Evolutionary conservation across 2,113 vertebrate species (phyloP).

Genomic region (Catagonus wagneri): DNA sequence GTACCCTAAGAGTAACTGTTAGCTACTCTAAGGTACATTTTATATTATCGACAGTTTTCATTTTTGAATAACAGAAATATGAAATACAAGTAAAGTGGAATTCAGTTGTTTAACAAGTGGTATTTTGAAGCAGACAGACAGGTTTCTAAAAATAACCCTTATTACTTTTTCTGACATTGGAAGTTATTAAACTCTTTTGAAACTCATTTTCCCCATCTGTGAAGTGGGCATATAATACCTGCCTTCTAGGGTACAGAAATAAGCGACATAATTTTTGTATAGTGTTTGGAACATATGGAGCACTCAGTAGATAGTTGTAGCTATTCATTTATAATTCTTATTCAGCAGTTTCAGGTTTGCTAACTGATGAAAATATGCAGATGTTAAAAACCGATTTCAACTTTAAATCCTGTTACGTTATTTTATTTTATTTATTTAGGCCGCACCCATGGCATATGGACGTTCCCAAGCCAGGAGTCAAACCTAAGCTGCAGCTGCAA

Average conservation of each 20-base stretch:
- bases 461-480: too few relatives aligned
- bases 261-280: background rate
- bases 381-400: background rate
- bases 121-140: background rate
- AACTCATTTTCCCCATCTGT: background rate
- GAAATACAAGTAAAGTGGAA: background rate
- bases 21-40: constrained; percentile 29
- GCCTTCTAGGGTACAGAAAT: background rate
- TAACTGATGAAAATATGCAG: constrained; percentile 27
- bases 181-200: constrained; percentile 22
- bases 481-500: too few relatives aligned
- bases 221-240: background rate
- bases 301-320: background rate
- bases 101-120: background rate
- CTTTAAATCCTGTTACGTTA: background rate
- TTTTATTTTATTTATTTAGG: too few relatives aligned
- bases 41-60: background rate
- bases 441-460: too few relatives aligned
- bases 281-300: background rate
- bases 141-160: background rate
- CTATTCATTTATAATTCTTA: background rate
- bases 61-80: background rate
- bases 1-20: constrained; percentile 29
- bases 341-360: constrained; percentile 32
- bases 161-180: background rate